These are phyloP conservation scores for Periparus ater DNA, from an alignment of 2,797 vertebrate genomes.

Conservation along the genomic window DNA sequence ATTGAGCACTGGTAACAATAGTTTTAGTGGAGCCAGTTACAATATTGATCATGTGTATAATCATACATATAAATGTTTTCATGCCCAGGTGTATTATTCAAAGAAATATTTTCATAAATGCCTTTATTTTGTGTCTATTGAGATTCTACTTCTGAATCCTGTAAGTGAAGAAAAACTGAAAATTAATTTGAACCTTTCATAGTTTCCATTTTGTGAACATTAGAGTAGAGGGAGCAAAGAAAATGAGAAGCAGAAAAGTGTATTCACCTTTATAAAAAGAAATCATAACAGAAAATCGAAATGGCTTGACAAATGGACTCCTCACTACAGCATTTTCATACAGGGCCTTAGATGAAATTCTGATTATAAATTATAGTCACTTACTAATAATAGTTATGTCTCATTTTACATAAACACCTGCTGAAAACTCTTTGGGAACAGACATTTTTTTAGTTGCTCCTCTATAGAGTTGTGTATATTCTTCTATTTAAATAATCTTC, in stretches of 20 bases:
- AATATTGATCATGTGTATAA: neutral
- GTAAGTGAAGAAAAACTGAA: neutral
- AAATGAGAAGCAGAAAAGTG: neutral
- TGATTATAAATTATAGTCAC: neutral
- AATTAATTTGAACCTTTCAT: accelerated
- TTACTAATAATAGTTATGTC: neutral
- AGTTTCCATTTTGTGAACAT: neutral
- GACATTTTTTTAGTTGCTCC: neutral
- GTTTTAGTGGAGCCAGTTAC: neutral
- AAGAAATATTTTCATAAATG: neutral
- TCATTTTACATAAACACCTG: neutral
- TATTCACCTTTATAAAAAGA: neutral
- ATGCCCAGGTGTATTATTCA: neutral
- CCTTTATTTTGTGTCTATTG: neutral
- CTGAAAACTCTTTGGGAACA: neutral
- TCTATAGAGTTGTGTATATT: neutral
- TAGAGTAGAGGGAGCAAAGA: neutral
- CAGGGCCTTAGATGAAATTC: neutral
- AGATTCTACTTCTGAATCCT: neutral
- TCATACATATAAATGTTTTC: neutral
- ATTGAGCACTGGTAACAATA: neutral
- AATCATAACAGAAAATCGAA: neutral
- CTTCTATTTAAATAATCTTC: neutral
- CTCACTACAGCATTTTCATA: neutral
- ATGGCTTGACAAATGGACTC: neutral